phyloP scores from a whole-genome alignment of 64 coral and sea anemone species.

The Actinia tenebrosa region DNA sequence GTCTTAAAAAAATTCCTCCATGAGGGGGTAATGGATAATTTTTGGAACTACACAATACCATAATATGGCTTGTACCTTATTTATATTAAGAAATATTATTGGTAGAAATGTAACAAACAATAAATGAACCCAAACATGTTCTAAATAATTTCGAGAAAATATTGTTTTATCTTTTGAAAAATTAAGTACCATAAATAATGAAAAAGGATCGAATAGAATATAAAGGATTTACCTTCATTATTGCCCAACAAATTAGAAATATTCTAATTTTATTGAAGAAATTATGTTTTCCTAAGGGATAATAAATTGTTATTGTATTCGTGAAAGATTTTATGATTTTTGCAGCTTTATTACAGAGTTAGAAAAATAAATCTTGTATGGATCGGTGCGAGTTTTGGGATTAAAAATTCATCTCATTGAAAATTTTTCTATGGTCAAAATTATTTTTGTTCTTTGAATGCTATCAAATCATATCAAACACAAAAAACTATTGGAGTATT shows the following conservation, averaged over 20 bases:
- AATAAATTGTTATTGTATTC: background rate
- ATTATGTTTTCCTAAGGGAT: background rate
- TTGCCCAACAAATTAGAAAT: background rate
- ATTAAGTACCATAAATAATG: background rate
- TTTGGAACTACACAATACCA: background rate
- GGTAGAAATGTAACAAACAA: background rate
- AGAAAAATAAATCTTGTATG: too few relatives aligned
- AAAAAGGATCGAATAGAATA: background rate
- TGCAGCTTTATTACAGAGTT: too few relatives aligned
- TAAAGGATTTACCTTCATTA: background rate
- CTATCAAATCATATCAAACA: conserved; percentile 1
- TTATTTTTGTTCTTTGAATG: background rate
- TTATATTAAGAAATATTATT: background rate
- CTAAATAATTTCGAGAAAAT: background rate
- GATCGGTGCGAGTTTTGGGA: background rate
- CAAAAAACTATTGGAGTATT: background rate
- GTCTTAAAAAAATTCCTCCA: too few relatives aligned
- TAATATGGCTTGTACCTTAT: background rate
- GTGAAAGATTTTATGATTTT: background rate
- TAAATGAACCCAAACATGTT: background rate
- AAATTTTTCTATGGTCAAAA: background rate
- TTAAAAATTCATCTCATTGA: background rate
- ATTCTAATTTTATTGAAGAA: background rate
- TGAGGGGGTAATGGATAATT: too few relatives aligned
- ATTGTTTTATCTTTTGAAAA: background rate